Percentiles rank a stretch among this genome's conserved stretches.
phyloP scores from a whole-genome alignment of 2,797 vertebrate species.

The Tadarida brasiliensis region DNA sequence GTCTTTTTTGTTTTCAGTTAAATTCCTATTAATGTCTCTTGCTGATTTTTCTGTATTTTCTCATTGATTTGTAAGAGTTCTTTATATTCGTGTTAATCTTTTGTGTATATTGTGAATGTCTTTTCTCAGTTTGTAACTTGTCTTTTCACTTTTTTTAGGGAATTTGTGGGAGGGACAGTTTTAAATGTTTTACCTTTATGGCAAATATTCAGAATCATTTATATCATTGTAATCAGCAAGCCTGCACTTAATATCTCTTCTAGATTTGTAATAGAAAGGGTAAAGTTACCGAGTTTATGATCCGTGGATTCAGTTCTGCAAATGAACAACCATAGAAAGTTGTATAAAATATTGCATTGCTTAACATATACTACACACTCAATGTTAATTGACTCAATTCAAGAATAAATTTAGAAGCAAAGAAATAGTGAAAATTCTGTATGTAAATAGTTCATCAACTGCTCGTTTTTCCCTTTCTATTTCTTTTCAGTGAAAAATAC shows the following conservation, averaged over 20 bases:
- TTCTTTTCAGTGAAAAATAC: constrained; percentile 27
- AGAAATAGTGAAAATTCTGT: constrained; percentile 34
- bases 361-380: background rate
- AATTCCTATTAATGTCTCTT: constrained; percentile 45
- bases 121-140: constrained; percentile 58
- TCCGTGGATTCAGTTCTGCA: background rate
- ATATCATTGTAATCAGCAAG: constrained; percentile 11
- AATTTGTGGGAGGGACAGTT: constrained; percentile 12
- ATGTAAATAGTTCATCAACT: constrained; percentile 2
- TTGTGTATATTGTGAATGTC: background rate
- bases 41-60: constrained; percentile 22
- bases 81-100: constrained; percentile 32
- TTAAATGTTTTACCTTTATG: constrained; percentile 58
- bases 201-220: constrained; percentile 26
- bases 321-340: background rate
- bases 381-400: constrained; percentile 23
- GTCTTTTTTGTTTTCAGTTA: constrained; percentile 26
- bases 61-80: background rate
- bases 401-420: constrained; percentile 31
- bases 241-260: background rate
- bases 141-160: constrained; percentile 57
- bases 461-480: background rate
- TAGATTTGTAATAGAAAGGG: constrained; percentile 16
- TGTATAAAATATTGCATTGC: constrained; percentile 5
- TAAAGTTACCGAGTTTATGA: constrained; percentile 21